These are phyloP conservation scores for Orthosia cruda DNA, from an alignment of 2,888 invertebrate species.

Conservation along the genomic window DNA sequence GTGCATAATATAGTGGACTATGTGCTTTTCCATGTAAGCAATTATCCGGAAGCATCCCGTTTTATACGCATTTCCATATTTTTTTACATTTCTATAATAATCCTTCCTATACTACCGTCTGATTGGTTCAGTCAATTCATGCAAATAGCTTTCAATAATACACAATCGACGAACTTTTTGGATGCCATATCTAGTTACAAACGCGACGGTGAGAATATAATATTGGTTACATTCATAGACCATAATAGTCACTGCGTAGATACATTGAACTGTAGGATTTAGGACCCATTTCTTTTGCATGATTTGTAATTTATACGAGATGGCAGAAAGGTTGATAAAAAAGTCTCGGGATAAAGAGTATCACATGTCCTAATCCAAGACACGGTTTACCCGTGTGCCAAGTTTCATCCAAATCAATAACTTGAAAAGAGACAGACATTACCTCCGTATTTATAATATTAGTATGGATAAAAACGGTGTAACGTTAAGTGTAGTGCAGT, in stretches of 20 bases:
- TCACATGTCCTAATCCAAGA: too few relatives aligned
- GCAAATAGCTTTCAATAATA: slow-evolving; percentile 10
- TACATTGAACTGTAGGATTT: slow-evolving; percentile 8
- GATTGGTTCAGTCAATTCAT: not conserved
- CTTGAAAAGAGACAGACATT: too few relatives aligned
- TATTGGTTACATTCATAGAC: slow-evolving; percentile 50
- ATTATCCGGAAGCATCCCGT: not conserved
- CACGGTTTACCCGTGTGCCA: too few relatives aligned
- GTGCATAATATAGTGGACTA: not conserved
- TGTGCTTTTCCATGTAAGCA: not conserved
- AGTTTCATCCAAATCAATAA: too few relatives aligned
- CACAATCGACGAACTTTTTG: slow-evolving; percentile 16
- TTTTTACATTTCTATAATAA: not conserved
- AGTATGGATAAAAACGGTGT: slow-evolving; percentile 2
- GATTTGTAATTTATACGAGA: slow-evolving; percentile 6
- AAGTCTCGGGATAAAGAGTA: not conserved
- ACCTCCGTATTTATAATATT: too few relatives aligned
- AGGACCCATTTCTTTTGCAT: slow-evolving; percentile 16
- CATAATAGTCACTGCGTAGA: slow-evolving; percentile 5
- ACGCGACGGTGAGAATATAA: slow-evolving; percentile 33
- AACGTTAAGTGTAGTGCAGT: slow-evolving; percentile 35
- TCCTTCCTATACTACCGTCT: not conserved
- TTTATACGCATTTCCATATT: not conserved
- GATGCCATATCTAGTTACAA: slow-evolving; percentile 34
- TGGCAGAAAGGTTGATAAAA: not conserved